phyloP scores from a whole-genome alignment of 1,140 invertebrate species.

The Dendrolimus punctatus region DNA sequence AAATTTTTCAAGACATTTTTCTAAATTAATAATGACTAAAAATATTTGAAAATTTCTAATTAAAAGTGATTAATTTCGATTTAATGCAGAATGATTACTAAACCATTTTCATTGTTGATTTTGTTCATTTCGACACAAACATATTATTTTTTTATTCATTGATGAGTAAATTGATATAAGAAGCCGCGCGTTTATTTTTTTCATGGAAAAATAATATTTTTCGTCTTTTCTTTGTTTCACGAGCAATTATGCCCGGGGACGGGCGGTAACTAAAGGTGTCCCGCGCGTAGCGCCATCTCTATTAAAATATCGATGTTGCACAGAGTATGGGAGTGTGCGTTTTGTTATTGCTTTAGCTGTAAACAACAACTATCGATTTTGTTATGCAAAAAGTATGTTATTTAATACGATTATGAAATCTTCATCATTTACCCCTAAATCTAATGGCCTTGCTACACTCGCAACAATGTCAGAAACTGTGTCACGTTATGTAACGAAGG shows the following conservation, averaged over 20 bases:
- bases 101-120: no score
- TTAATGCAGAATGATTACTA: not conserved
- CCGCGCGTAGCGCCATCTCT: slow-evolving; percentile 33
- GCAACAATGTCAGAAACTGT: no score
- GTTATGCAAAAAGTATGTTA: no score
- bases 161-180: slow-evolving; percentile 5
- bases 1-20: no score
- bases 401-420: no score
- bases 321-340: slow-evolving; percentile 17
- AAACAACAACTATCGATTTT: no score
- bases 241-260: slow-evolving; percentile 25
- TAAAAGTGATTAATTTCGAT: no score
- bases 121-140: not conserved
- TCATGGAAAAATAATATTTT: not conserved
- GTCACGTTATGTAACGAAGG: no score
- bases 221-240: slow-evolving; percentile 3
- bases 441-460: no score
- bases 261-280: slow-evolving; percentile 31
- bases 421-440: no score
- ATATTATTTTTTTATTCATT: slow-evolving; percentile 34
- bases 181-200: slow-evolving; percentile 20
- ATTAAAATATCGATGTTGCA: slow-evolving; percentile 31
- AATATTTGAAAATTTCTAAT: no score
- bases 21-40: no score
- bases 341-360: slow-evolving; percentile 9